Conservation (phyloP, 2,888 invertebrate species). For the Oxycera nigricornis region DNA sequence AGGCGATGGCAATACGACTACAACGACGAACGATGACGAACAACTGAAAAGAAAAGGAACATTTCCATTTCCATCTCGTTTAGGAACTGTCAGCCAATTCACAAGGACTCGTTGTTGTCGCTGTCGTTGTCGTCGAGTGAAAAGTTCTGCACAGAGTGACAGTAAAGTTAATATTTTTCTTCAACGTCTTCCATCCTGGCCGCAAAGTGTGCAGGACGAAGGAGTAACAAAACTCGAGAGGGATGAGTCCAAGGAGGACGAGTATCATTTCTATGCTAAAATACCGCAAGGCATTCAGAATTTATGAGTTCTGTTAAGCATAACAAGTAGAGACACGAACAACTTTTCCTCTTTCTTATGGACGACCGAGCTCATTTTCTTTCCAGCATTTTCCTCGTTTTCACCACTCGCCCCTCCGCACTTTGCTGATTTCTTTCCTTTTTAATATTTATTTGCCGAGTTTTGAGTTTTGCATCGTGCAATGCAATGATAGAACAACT, state of each 20-base stretch:
- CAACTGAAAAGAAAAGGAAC: slow-evolving; percentile 35
- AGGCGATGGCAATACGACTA: too few species aligned
- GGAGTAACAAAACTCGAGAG: too few species aligned
- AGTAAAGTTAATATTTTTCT: slow-evolving; percentile 40
- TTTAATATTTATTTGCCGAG: slow-evolving; percentile 29
- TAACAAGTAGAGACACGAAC: slow-evolving; percentile 39
- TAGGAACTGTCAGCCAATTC: slow-evolving; percentile 40
- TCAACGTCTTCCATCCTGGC: slow-evolving; percentile 27
- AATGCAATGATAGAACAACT: slow-evolving; percentile 25
- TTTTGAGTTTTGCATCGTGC: slow-evolving; percentile 32
- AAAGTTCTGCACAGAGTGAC: slow-evolving; percentile 39
- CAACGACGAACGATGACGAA: slow-evolving; percentile 34
- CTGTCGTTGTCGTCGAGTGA: slow-evolving; percentile 29
- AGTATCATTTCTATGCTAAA: slow-evolving; percentile 38
- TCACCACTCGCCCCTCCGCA: background rate
- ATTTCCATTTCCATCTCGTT: slow-evolving; percentile 41
- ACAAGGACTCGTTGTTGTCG: slow-evolving; percentile 33
- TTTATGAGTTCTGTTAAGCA: slow-evolving; percentile 41
- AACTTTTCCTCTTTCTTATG: slow-evolving; percentile 38
- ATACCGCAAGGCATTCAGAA: slow-evolving; percentile 40
- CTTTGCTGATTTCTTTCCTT: background rate
- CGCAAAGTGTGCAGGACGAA: background rate
- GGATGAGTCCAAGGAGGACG: background rate
- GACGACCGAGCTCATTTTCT: slow-evolving; percentile 37
- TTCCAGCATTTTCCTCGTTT: slow-evolving; percentile 26